Evolutionary conservation across 2,113 vertebrate genomes (phyloP), one percentile per base, ranked within the genome.

Genomic region (Catagonus wagneri): DNA sequence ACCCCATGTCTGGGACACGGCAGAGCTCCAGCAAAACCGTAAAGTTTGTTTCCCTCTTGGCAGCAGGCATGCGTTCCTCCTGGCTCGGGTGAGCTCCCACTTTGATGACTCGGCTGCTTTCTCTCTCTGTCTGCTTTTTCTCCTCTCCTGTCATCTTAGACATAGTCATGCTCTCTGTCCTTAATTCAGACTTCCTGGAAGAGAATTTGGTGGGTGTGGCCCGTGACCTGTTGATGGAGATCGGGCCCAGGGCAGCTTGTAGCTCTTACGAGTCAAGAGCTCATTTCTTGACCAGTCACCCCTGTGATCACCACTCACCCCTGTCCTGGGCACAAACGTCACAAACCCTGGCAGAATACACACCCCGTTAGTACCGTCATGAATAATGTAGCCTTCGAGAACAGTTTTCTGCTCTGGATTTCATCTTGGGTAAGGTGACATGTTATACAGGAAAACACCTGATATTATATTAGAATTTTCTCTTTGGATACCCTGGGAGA

Each of bases 401-500:
- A 12, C 19, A 39, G 32, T 0, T 9, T 11, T 89, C 81, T 20
- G 50, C 39, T 93, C 44, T 63, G 72, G 87, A 52, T 85, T 78
- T 36, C 17, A 87, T 60, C 60, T 58, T 90, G 75, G 52, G 44
- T 16, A 75, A 61, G 68, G 63, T 89, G 27, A 36, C 19, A 34
- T 84, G 76, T 80, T 44, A 83, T 74, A 68, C 16, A 95, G 39
- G 14, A 72, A 93, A 93, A 81, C 16, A 54, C 15, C 9, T 79
- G 75, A 56, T 61, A 74, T 76, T 50, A 36, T 16, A 83, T 39
- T 17, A 52, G 63, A 63, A 12, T 61, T 91, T 94, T 85, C 68
- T 81, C 54, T 91, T 97, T 84, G 39, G 50, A 66, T 80, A 44
- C 11, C 8, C n/a, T 78, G 54, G 61, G 60, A 90, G 92, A 75